Conservation (phyloP, 2,888 invertebrate genomes). For the Hypolimnas misippus region DNA sequence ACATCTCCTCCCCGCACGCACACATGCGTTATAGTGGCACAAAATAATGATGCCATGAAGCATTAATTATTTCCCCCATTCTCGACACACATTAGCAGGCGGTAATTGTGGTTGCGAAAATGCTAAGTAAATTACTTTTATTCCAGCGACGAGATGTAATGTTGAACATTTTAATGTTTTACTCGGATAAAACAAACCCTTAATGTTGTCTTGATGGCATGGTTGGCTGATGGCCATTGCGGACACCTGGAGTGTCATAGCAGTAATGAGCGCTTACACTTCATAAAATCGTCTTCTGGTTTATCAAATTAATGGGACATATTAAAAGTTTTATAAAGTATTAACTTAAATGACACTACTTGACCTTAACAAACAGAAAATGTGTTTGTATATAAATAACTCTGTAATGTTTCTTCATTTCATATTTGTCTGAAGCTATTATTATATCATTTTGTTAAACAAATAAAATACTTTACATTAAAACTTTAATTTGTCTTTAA, state of each 20-base stretch:
- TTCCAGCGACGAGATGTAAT: conserved; percentile 34
- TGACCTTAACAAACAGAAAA: conserved; percentile 4
- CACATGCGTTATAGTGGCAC: conserved; percentile 50
- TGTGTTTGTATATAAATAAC: not conserved
- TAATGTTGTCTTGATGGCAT: conserved; percentile 9
- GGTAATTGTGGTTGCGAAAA: conserved; percentile 47
- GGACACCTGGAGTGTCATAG: conserved; percentile 11
- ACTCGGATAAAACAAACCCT: not conserved
- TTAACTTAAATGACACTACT: not conserved
- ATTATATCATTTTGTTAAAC: not conserved
- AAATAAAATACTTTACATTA: too few species aligned
- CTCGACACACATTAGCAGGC: conserved; percentile 47
- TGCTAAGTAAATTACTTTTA: conserved; percentile 47
- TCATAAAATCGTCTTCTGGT: not conserved
- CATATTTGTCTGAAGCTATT: not conserved
- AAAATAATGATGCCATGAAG: conserved; percentile 67
- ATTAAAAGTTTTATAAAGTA: conserved; percentile 5
- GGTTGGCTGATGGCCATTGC: conserved; percentile 1
- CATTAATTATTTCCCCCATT: conserved; percentile 67
- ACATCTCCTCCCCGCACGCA: conserved; percentile 72
- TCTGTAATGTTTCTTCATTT: not conserved
- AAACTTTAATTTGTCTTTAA: not conserved
- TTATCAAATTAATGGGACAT: conserved; percentile 9
- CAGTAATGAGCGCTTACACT: conserved; percentile 9
- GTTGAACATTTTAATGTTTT: conserved; percentile 33